Evolutionary conservation across 2,113 vertebrate species (phyloP).

Genomic region (Cairina moschata): DNA sequence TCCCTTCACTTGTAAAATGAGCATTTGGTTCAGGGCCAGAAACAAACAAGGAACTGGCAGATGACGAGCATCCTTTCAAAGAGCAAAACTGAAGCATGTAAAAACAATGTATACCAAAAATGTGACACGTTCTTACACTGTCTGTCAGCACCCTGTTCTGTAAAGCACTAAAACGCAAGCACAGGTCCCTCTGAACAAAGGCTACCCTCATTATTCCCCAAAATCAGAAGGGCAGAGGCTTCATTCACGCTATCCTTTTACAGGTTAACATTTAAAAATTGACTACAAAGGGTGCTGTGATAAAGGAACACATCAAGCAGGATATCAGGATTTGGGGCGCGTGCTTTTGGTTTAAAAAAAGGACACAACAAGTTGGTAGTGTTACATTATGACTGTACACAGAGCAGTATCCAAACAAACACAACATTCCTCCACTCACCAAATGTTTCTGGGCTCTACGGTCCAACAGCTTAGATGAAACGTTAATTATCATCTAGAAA

Average conservation of each 20-base stretch:
- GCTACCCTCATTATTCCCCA: background rate
- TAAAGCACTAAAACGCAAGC: background rate
- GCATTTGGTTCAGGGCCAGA: conserved; percentile 7
- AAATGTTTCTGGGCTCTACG: background rate
- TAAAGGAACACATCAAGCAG: background rate
- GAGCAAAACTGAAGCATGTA: background rate
- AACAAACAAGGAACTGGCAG: conserved; percentile 1
- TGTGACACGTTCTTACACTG: background rate
- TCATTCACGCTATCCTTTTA: background rate
- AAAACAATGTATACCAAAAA: background rate
- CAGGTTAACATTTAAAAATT: background rate
- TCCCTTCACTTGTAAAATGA: background rate
- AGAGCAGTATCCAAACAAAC: background rate
- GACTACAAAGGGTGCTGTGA: background rate
- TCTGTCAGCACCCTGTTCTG: background rate
- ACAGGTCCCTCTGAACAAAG: background rate
- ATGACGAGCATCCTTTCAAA: background rate
- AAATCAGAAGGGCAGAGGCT: background rate
- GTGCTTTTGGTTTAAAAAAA: background rate
- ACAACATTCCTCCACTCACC: background rate
- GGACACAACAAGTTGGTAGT: background rate
- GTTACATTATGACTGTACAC: background rate
- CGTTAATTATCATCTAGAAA: background rate
- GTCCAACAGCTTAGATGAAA: background rate
- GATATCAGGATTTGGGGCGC: background rate